These are phyloP conservation scores for Oscheius sp. DNA, from an alignment of 2,888 invertebrate species.

Conservation along the genomic window DNA sequence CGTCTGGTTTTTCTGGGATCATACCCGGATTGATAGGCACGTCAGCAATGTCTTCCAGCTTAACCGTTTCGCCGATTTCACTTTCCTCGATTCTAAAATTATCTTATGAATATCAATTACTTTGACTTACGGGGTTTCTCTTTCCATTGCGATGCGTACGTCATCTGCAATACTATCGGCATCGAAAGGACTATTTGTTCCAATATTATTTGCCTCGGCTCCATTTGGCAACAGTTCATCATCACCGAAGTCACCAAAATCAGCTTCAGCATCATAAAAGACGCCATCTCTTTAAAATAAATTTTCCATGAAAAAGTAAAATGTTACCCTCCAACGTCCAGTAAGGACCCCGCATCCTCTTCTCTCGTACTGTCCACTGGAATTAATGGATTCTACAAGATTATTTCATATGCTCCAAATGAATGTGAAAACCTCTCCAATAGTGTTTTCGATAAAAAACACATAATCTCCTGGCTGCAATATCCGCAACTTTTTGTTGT, in stretches of 20 bases:
- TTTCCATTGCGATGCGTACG: background rate
- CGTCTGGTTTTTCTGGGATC: background rate
- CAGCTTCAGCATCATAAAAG: slow-evolving; percentile 16
- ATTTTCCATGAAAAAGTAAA: background rate
- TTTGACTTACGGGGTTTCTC: background rate
- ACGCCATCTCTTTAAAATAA: background rate
- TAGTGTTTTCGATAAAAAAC: slow-evolving; percentile 25
- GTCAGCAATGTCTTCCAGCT: slow-evolving; percentile 29
- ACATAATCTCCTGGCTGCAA: slow-evolving; percentile 31
- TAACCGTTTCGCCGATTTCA: background rate
- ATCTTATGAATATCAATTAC: background rate
- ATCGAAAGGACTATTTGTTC: background rate
- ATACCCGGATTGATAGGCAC: slow-evolving; percentile 23
- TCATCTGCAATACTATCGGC: background rate
- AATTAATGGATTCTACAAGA: slow-evolving; percentile 9
- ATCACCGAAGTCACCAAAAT: background rate
- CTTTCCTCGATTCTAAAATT: background rate
- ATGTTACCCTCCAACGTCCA: background rate
- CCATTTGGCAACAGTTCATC: background rate
- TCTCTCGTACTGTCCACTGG: slow-evolving; percentile 8
- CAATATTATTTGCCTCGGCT: background rate
- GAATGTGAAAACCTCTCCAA: background rate
- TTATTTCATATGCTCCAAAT: background rate
- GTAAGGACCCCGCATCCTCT: background rate
- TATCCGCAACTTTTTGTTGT: slow-evolving; percentile 19